Conservation (phyloP, 2,888 invertebrate species). For the Allolobophora icterica region DNA sequence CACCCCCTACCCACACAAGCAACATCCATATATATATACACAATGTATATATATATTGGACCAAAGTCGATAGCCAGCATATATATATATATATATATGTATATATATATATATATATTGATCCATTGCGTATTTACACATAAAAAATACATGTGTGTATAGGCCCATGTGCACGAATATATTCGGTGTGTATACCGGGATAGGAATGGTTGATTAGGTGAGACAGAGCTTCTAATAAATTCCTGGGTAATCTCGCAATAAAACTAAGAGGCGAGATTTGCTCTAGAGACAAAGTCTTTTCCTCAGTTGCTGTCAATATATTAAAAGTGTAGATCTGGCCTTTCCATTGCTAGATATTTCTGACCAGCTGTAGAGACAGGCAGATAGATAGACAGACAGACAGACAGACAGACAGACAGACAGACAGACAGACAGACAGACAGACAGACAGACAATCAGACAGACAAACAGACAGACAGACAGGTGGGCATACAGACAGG, state of each 20-base stretch:
- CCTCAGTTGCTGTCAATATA: neutral
- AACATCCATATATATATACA: too few relatives aligned
- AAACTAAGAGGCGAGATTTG: neutral
- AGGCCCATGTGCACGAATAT: too few relatives aligned
- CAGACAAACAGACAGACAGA: neutral
- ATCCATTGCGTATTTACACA: too few relatives aligned
- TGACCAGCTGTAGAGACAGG: neutral
- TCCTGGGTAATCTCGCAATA: neutral
- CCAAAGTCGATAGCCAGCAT: too few relatives aligned
- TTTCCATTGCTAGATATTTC: neutral
- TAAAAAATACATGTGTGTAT: too few relatives aligned
- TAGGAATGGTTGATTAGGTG: too few relatives aligned
- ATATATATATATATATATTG: too few relatives aligned
- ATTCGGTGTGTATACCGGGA: too few relatives aligned
- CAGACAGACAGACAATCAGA: neutral
- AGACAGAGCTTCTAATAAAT: too few relatives aligned
- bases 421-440: neutral
- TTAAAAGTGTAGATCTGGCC: neutral
- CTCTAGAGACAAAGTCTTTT: neutral
- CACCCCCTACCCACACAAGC: too few relatives aligned
- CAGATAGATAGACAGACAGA: neutral
- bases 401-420: neutral
- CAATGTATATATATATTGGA: too few relatives aligned
- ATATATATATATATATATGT: too few relatives aligned
- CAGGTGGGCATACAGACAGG: neutral